These are phyloP conservation scores for Pilophorus perplexus DNA, from an alignment of 2,888 invertebrate genomes.

Conservation along the genomic window DNA sequence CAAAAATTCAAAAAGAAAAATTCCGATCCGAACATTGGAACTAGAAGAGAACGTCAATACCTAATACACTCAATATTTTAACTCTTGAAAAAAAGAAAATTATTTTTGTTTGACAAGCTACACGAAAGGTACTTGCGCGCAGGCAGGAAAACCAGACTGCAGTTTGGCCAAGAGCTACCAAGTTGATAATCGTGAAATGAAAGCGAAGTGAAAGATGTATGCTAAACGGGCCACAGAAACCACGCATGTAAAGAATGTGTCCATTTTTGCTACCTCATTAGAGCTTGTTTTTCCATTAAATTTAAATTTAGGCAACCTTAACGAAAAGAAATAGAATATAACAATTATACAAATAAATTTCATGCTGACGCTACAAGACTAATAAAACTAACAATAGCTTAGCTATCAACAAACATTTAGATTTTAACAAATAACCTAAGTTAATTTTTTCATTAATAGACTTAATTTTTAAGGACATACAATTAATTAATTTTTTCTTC, in stretches of 20 bases:
- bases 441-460: constrained; percentile 24
- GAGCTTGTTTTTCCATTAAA: no score
- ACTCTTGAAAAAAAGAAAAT: no score
- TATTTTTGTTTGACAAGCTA: no score
- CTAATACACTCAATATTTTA: no score
- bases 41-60: no score
- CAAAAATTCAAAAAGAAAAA: no score
- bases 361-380: constrained; percentile 28
- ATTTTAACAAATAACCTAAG: constrained; percentile 40
- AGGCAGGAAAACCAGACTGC: no score
- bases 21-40: no score
- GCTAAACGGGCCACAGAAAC: constrained; percentile 16
- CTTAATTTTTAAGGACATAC: constrained; percentile 28
- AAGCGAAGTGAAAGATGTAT: no score
- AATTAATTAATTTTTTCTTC: not conserved
- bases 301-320: constrained; percentile 8
- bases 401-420: constrained; percentile 41
- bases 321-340: constrained; percentile 17
- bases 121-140: no score
- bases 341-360: constrained; percentile 25
- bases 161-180: no score
- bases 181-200: no score
- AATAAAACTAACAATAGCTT: constrained; percentile 40
- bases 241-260: not conserved
- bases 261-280: not conserved